phyloP scores from a whole-genome alignment of 2,797 vertebrate species.

The Tokudaia tokunoshimensis region DNA sequence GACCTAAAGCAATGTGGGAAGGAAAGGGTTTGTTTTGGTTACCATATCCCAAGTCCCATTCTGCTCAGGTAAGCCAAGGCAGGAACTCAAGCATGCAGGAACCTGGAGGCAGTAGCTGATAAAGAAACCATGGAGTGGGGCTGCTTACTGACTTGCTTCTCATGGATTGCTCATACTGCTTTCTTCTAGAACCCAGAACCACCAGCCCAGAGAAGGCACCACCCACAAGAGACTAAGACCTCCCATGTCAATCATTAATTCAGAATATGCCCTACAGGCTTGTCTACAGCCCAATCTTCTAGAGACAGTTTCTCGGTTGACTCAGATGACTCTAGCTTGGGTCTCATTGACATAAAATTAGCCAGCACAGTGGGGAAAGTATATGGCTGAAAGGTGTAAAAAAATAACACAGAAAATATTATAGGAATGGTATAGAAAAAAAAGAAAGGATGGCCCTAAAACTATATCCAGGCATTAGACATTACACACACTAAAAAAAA shows the following conservation, averaged over 20 bases:
- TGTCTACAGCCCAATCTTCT: neutral
- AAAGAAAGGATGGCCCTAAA: neutral
- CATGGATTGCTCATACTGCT: neutral
- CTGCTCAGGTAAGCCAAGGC: neutral
- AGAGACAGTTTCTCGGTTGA: neutral
- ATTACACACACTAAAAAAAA: neutral
- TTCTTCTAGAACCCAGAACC: neutral
- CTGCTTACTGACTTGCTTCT: neutral
- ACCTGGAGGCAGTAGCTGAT: neutral
- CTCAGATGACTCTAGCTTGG: neutral
- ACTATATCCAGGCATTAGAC: neutral
- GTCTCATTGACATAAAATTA: neutral
- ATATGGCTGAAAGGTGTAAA: neutral
- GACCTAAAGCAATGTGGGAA: neutral
- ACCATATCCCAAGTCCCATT: neutral
- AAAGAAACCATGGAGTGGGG: neutral
- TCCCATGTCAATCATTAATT: neutral
- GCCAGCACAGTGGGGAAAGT: neutral
- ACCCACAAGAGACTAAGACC: neutral
- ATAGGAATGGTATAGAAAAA: neutral
- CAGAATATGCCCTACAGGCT: too few relatives aligned
- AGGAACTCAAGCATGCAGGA: neutral
- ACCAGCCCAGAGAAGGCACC: neutral
- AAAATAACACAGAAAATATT: neutral
- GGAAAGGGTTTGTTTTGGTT: neutral